Evolutionary conservation across 2,797 vertebrate species (phyloP), one percentile per base, ranked within the genome.

Genomic region (Myoxocephalus aenaeus): DNA sequence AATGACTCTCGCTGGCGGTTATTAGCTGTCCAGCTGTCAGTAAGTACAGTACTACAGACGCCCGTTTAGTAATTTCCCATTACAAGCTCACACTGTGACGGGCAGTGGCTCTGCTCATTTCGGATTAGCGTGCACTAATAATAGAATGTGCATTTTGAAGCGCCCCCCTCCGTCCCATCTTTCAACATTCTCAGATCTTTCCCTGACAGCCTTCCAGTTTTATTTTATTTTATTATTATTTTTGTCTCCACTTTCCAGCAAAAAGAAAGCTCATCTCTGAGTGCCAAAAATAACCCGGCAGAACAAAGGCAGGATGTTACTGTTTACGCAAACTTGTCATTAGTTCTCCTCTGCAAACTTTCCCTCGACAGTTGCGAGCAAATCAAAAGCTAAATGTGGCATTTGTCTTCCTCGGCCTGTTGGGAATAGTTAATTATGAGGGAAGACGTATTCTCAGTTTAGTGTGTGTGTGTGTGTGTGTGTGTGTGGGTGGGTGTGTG

Each of bases 271-370:
- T 90, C 85, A 84, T 93, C 76, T 90, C 80, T 18, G 48, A 70
- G 70, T 65, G 82, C 91, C 93, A 92, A 83, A 93, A 93, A 93
- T 93, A 94, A 83, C 85, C 84, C 61, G 15, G 48, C 53, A 85
- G 85, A 92, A 93, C 90, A 93, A 93, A 93, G 88, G 81, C 87
- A 86, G 87, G 87, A 90, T 90, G 85, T 79, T 90, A 73, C 71
- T 89, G 87, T 90, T 91, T 90, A 77, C 62, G 32, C 81, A 86
- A 91, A 93, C 86, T 84, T 92, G 89, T 92, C 92, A 90, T 89
- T 90, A 93, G 89, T 87, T 89, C 77, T 88, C 73, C 34, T 83
- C 73, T n/a, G 66, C 87, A 91, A 92, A 92, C 77, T 92, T 90
- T 87, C 86, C 89, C 86, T 80, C 71, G 86, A 91, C 89, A 89